Evolutionary conservation across 37 sponge, comb jelly and placozoan species (phyloP).

Genomic region (Dysidea cf. avara): DNA sequence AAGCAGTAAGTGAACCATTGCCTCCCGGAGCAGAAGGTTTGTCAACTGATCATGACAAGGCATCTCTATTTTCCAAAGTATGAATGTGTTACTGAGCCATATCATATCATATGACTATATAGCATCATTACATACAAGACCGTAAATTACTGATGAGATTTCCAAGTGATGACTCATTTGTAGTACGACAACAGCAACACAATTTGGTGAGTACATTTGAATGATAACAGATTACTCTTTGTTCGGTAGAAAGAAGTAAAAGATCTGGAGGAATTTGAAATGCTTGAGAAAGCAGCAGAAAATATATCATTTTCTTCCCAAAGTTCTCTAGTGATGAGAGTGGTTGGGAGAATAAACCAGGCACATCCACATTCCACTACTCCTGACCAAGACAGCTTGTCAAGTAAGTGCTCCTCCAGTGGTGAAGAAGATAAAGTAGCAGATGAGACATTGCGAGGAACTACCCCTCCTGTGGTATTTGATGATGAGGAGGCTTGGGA

Average conservation of each 20-base stretch:
- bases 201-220: constrained; percentile 22
- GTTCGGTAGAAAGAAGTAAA: constrained; percentile 51
- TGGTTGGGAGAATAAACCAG: neutral
- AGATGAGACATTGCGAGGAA: constrained; percentile 45
- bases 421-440: constrained; percentile 3
- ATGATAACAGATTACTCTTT: neutral
- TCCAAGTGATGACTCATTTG: constrained; percentile 78
- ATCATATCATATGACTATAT: neutral
- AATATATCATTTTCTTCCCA: constrained; percentile 62
- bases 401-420: neutral
- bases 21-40: too few species aligned
- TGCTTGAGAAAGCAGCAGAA: constrained; percentile 59
- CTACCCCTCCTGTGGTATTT: constrained; percentile 40
- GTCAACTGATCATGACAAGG: neutral
- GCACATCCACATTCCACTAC: neutral
- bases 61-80: neutral
- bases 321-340: constrained; percentile 31
- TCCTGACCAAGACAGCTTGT: constrained; percentile 6
- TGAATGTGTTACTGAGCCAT: too few species aligned
- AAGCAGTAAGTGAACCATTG: too few species aligned
- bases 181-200: constrained; percentile 36
- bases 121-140: neutral
- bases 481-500: constrained; percentile 85
- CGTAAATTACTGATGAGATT: constrained; percentile 29
- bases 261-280: constrained; percentile 83